Base-by-base conservation (phyloP, 2,797 vertebrate genomes). In the Eutrigla gurnardus region DNA sequence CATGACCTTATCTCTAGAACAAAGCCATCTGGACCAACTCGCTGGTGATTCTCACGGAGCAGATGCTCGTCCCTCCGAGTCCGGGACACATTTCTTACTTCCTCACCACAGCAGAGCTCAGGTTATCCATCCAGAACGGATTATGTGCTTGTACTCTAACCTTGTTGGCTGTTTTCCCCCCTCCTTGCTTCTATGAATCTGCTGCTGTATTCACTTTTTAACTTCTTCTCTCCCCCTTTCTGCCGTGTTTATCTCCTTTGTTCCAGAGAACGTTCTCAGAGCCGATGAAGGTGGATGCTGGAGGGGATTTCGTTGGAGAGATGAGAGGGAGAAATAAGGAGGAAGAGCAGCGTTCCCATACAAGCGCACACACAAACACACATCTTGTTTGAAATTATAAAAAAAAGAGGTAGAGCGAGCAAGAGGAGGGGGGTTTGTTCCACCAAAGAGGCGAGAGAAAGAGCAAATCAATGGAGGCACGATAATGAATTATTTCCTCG, bases 401-500 rank as follows among this genome's bases (percentile, higher is more conserved):
- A 33, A 47, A 5, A 50, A 73, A 54, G 39, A 45, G 13, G 46
- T 14, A 14, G 5, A 4, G 45, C 6, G 45, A 5, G 45, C 1
- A 12, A 2, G 45, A 5, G 46, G 6, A n/a, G 46, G 12, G 47
- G 73, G 58, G 62, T 58, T 75, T 70, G 75, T 89, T 85, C 37
- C 57, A 70, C 67, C 65, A 73, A 80, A 82, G 71, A 80, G 52
- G 53, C 58, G 70, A 71, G 70, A 84, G 80, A 80, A 79, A 85
- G 81, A 83, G 65, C 81, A 81, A 91, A 88, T 90, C 88, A 88
- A 81, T 85, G 84, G 65, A 91, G 81, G 87, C 81, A 85, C 81
- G 87, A 89, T 88, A 92, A 92, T 92, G 75, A 92, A 91, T 90
- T 82, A 90, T 91, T 87, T 91, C 88, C 88, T 89, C 13, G 35